These are phyloP conservation scores for Ectemnius lituratus DNA, from an alignment of 2,888 invertebrate species.

Conservation along the genomic window DNA sequence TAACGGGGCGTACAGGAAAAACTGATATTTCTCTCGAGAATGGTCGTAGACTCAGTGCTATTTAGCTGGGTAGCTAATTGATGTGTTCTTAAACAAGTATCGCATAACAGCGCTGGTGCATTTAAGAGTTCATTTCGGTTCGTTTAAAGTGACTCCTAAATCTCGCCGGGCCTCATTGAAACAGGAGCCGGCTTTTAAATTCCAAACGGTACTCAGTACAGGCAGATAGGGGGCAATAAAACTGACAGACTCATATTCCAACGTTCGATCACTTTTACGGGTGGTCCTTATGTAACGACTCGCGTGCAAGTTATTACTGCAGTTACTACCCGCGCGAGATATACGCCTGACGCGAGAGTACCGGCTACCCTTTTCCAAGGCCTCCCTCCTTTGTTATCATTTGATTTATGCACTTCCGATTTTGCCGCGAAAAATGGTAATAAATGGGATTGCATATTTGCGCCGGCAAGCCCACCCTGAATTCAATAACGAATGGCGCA, in stretches of 20 bases:
- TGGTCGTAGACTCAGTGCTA: no score
- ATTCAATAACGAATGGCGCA: no score
- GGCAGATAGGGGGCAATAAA: neutral
- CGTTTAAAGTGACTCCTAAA: neutral
- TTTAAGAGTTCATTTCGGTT: conserved; percentile 47
- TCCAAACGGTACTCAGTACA: neutral
- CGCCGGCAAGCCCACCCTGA: no score
- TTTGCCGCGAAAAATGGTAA: no score
- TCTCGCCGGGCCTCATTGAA: conserved; percentile 2
- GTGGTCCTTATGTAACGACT: neutral
- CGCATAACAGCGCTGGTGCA: conserved; percentile 26
- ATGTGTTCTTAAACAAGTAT: conserved; percentile 24
- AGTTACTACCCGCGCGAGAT: neutral
- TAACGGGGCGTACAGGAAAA: no score
- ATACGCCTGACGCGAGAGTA: no score
- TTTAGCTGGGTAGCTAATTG: no score
- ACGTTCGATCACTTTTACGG: conserved; percentile 2
- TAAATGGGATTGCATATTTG: no score
- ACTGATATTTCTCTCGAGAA: no score
- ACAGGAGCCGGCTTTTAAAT: neutral
- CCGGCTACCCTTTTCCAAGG: no score
- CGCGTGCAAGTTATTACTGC: neutral
- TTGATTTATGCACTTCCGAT: no score
- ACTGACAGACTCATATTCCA: neutral
- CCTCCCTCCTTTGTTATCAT: no score